Evolutionary conservation across 1,140 invertebrate genomes (phyloP), one percentile per base, ranked within the genome.

Genomic region (Hycleus phaleratus): DNA sequence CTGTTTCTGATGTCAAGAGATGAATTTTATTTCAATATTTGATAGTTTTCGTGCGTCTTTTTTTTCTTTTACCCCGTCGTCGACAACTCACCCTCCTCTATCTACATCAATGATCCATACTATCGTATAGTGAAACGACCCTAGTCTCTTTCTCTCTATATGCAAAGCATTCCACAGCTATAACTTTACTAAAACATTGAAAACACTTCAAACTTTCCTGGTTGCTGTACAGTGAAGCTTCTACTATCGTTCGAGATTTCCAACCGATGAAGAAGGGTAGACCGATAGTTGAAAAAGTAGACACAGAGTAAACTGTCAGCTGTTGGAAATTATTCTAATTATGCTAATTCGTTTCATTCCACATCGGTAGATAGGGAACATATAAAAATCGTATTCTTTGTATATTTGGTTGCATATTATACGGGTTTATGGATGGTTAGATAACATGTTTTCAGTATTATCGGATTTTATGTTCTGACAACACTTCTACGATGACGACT

Each of bases 21-120:
- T 73, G 71, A 73, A 73, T 73, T 71, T 72, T 72, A 73, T 73
- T 73, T 73, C 71, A 71, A 73, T 73, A 73, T 73, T 72, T 73
- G 71, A 73, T 73, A 71, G 71, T 73, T 73, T 70, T 64, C 68
- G 61, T 64, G 65, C 68, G 56, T 60, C 49, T 59, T 46, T 49
- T 12, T 18, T 18, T 18, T 1, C 18, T 18, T 18, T 18, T 18
- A 18, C 18, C 18, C 18, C 18, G 18, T 18, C 18, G 43, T 60
- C 58, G 61, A 61, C 60, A 58, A 54, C 67, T 57, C 63, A 53
- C 58, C 59, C 49, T 56, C 59, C 18, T 18, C 63, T 56, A 7
- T 4, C 32, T 5, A 32, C 32, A 5, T 32, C 32, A 58, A 55
- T 60, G 49, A 60, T 56, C 59, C 56, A 52, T 39, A 58, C 59